Evolutionary conservation across 2,113 vertebrate genomes (phyloP).

Genomic region (Lota lota): DNA sequence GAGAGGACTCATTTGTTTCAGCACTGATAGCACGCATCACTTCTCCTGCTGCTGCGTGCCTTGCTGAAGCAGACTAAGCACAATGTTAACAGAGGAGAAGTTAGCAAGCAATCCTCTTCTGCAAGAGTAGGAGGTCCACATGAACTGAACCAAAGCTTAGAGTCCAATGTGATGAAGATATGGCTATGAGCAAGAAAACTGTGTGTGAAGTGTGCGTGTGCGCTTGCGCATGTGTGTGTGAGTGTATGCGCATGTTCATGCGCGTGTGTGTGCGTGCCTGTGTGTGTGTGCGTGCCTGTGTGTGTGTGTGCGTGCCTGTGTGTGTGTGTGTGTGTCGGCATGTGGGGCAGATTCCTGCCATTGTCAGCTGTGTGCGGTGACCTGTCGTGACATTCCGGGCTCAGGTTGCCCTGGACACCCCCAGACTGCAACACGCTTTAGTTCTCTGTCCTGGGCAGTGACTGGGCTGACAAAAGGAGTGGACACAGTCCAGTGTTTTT

Average conservation of each 20-base stretch:
- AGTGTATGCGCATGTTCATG: background rate
- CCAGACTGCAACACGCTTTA: slow-evolving; percentile 46
- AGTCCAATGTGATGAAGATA: too few relatives aligned
- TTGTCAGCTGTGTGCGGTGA: slow-evolving; percentile 66
- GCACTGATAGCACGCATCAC: slow-evolving; percentile 40
- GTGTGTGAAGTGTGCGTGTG: background rate
- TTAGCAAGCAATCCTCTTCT: slow-evolving; percentile 30
- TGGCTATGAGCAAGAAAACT: background rate
- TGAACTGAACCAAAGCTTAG: too few relatives aligned
- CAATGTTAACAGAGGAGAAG: slow-evolving; percentile 40
- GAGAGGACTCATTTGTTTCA: background rate
- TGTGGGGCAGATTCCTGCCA: slow-evolving; percentile 35
- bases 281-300: background rate
- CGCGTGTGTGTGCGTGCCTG: background rate
- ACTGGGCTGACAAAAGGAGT: slow-evolving; percentile 27
- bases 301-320: background rate
- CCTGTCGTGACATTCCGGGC: slow-evolving; percentile 61
- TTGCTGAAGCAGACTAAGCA: slow-evolving; percentile 38
- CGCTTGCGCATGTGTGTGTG: background rate
- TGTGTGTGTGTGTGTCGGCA: background rate
- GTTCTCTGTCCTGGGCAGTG: slow-evolving; percentile 40
- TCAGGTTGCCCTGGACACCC: slow-evolving; percentile 62
- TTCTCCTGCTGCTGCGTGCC: slow-evolving; percentile 34
- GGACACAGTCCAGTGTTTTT: background rate
- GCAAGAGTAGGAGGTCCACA: background rate